Evolutionary conservation across 1,140 invertebrate species (phyloP).

Genomic region (Kradibia gibbosae): DNA sequence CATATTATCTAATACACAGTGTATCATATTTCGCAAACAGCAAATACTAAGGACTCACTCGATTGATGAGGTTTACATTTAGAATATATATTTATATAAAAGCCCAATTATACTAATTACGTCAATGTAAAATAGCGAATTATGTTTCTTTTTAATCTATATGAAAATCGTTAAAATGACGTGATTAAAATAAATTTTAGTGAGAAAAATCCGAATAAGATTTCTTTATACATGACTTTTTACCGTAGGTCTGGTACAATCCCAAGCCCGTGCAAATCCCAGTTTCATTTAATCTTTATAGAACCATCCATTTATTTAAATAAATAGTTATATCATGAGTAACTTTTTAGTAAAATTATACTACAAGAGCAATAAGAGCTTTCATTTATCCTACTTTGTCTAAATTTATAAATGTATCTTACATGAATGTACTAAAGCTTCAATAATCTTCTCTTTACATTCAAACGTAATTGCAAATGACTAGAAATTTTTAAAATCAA

Average conservation of each 20-base stretch:
- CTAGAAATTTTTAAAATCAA: neutral
- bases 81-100: neutral
- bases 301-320: neutral
- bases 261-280: neutral
- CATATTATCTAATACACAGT: slow-evolving; percentile 11
- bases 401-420: neutral
- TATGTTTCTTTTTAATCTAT: too few relatives aligned
- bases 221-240: too few relatives aligned
- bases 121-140: too few relatives aligned
- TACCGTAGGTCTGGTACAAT: too few relatives aligned
- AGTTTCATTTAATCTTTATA: neutral
- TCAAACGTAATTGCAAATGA: neutral
- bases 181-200: too few relatives aligned
- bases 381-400: too few relatives aligned
- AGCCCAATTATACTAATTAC: too few relatives aligned
- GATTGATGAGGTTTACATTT: slow-evolving; percentile 32
- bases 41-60: slow-evolving; percentile 20
- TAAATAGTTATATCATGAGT: neutral
- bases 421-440: neutral
- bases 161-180: too few relatives aligned
- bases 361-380: too few relatives aligned
- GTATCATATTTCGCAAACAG: slow-evolving; percentile 27
- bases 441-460: neutral
- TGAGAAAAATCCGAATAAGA: too few relatives aligned
- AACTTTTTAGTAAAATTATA: neutral